Percentiles rank a stretch among this genome's conserved stretches.
These are phyloP conservation scores for Lateolabrax maculatus DNA, from an alignment of 2,797 vertebrate species.

Conservation along the genomic window DNA sequence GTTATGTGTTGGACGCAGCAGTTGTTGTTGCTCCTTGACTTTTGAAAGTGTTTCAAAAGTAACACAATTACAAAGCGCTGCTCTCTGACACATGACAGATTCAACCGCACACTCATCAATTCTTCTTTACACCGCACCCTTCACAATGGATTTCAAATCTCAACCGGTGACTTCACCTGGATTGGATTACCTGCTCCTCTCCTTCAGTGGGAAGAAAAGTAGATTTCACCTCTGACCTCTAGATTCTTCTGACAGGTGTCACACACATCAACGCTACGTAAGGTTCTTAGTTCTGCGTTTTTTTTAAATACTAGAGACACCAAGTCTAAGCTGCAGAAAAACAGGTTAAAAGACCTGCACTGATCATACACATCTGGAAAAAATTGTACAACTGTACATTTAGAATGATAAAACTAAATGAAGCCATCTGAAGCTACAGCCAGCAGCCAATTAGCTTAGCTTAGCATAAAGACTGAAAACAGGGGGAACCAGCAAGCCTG, in stretches of 20 bases:
- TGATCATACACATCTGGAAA: neutral
- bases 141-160: slow-evolving; percentile 75
- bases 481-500: neutral
- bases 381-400: neutral
- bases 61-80: slow-evolving; percentile 49
- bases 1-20: slow-evolving; percentile 36
- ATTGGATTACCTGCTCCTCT: slow-evolving; percentile 71
- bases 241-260: slow-evolving; percentile 59
- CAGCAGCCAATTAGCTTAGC: too few relatives aligned
- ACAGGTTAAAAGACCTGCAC: slow-evolving; percentile 22
- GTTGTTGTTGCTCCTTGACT: slow-evolving; percentile 48
- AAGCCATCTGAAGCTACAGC: too few relatives aligned
- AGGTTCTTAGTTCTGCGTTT: slow-evolving; percentile 19
- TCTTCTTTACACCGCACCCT: slow-evolving; percentile 51
- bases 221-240: slow-evolving; percentile 73
- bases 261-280: slow-evolving; percentile 33
- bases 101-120: slow-evolving; percentile 60
- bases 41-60: slow-evolving; percentile 59
- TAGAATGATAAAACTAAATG: neutral
- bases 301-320: slow-evolving; percentile 3
- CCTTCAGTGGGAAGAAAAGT: slow-evolving; percentile 62
- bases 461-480: neutral
- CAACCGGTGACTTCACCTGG: slow-evolving; percentile 77
- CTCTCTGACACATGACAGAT: slow-evolving; percentile 69
- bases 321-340: neutral